Evolutionary conservation across 2,797 vertebrate species (phyloP).

Genomic region (Dromococcyx pavoninus): DNA sequence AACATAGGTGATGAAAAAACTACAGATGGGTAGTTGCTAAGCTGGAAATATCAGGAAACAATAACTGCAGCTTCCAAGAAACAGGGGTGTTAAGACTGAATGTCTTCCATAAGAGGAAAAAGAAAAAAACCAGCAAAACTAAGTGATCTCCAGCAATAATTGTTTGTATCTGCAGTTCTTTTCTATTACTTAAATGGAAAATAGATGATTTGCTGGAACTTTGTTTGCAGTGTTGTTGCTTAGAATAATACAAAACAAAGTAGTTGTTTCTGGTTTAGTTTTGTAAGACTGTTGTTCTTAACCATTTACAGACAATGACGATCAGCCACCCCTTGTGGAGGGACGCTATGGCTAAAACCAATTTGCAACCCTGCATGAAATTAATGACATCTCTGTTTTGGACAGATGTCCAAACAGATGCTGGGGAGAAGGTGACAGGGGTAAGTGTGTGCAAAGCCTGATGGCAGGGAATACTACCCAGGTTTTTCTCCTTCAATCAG

Average conservation of each 20-base stretch:
- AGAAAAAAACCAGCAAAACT: background rate
- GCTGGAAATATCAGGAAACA: conserved; percentile 46
- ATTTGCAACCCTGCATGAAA: conserved; percentile 22
- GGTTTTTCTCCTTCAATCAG: background rate
- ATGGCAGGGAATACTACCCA: background rate
- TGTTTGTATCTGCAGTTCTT: background rate
- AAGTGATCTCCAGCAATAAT: background rate
- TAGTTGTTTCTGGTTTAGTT: background rate
- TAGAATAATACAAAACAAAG: background rate
- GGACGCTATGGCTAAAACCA: background rate
- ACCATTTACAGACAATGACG: background rate
- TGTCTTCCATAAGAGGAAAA: background rate
- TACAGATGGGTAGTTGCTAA: background rate
- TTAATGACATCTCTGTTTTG: background rate
- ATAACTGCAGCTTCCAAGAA: background rate
- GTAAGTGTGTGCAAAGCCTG: background rate
- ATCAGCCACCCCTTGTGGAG: background rate
- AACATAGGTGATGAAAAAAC: conserved; percentile 44
- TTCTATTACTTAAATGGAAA: background rate
- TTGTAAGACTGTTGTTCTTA: background rate
- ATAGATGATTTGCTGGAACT: background rate
- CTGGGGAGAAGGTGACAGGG: background rate
- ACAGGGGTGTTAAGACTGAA: background rate
- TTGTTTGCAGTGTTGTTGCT: background rate
- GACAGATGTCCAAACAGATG: conserved; percentile 49